Base-by-base conservation (phyloP, 2,888 invertebrate species). In the Muschampia plurimacula region DNA sequence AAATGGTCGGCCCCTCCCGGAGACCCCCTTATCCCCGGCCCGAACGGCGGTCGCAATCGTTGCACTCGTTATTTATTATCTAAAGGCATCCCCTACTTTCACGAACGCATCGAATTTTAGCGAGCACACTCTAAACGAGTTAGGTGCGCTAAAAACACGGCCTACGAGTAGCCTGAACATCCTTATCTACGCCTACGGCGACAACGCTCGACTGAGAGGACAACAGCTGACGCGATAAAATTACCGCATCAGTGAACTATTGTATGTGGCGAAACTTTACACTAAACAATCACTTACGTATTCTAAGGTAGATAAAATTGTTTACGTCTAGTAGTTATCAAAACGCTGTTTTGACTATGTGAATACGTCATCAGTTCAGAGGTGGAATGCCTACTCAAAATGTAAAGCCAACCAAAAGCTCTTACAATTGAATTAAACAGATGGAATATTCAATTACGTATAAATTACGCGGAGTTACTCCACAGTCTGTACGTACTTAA, bases 31-130 rank as follows among this genome's bases (percentile, higher is more conserved):
- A 86, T 86, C 87, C 89, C 86, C 81, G 81, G 83, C 83, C 83
- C 86, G 89, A 89, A 89, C 77, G 81, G 81, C 80, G 90, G 92
- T 89, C 92, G 92, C 93, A 92, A 93, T 92, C 93, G 92, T 89
- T 94, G 93, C 93, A 93, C 92, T 93, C 90, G 91, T 92, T 92
- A 93, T 94, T 93, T 93, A 93, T 93, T 91, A 92, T 92, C 93
- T 88, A 83, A 84, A 91, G 87, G 87, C 89, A 88, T 87, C 88
- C 89, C 90, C 87, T 82, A 84, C 82, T 83, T 84, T 83, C 80
- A 81, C 83, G 82, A 84, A 84, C 81, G 80, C 79, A 15, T 6
- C 59, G 12, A 32, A 13, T 28, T 59, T 59, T 32, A 59, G 32
- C 8, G 28, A 13, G 59, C 59, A 13, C 32, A 1, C 13, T n/a